Evolutionary conservation across 2,113 vertebrate species (phyloP), one percentile per base, ranked within the genome.

Genomic region (Balaeniceps rex): DNA sequence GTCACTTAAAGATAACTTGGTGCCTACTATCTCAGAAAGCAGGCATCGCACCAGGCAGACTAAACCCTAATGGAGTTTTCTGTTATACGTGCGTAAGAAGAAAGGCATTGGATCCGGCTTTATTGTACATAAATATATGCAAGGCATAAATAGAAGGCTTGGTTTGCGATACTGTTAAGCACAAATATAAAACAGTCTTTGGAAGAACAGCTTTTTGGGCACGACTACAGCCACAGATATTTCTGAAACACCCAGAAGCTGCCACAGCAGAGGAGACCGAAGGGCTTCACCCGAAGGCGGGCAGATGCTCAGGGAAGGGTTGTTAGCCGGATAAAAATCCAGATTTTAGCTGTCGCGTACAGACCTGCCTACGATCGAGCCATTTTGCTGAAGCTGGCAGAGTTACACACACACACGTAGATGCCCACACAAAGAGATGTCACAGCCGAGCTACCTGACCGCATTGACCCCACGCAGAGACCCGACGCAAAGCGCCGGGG

Each of bases 401-500:
- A 23, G 25, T 23, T 38, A 23, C 51, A 46, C 46, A 24, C 25
- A 58, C 19, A 18, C 7, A 19, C n/a, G n/a, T 28, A 52, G 9
- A 28, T 6, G 26, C 49, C 34, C 44, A 36, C 38, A 13, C 4
- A 46, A 16, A 33, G 6, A 42, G 36, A 9, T 9, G 54, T 2
- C 63, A 26, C 64, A 47, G 63, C 55, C 5, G 7, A 85, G 69
- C 60, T 46, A 68, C 72, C 55, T 28, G 38, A 0, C 51, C 4
- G 26, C 29, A 29, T n/a, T 25, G 21, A 13, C 74, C 10, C 36
- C 36, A 8, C 19, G 0, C 15, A 21, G 34, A 18, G 26, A n/a
- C 2, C 2, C 1, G 0, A 7, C 0, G 0, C 14, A 9, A 28
- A 16, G 40, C 4, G 17, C 17, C 19, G 25, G 40, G 55, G 70